These are phyloP conservation scores for Coleophora flavipennella DNA, from an alignment of 2,888 invertebrate species.

Conservation along the genomic window DNA sequence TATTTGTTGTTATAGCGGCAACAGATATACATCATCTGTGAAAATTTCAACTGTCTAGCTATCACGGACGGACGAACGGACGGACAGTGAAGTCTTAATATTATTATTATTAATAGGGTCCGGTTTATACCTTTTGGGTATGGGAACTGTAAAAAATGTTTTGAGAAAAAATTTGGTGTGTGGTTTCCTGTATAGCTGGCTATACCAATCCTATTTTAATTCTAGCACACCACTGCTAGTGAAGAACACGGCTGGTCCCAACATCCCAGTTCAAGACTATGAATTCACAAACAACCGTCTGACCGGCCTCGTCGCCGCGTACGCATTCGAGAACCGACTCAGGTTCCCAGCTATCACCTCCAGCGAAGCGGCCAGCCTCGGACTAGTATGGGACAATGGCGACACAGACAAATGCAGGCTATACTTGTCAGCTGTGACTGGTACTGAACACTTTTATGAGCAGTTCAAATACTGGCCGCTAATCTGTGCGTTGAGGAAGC, in stretches of 20 bases:
- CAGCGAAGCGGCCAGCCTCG: conserved; percentile 29
- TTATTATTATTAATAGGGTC: too few species aligned
- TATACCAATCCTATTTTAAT: too few species aligned
- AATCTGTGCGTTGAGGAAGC: conserved; percentile 35
- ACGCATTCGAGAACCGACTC: conserved; percentile 31
- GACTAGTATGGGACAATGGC: conserved; percentile 32
- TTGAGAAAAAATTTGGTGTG: too few species aligned
- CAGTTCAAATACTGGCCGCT: conserved; percentile 38
- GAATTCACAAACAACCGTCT: conserved; percentile 43
- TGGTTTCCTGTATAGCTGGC: too few species aligned
- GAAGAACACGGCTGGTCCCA: conserved; percentile 28
- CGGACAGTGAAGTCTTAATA: too few species aligned
- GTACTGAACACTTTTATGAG: conserved; percentile 35
- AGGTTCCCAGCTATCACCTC: conserved; percentile 26
- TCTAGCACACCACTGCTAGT: conserved; percentile 33
- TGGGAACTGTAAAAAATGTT: too few species aligned
- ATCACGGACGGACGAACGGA: too few species aligned
- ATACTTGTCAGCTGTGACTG: conserved; percentile 35
- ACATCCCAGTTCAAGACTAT: conserved; percentile 25
- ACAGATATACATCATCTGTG: too few species aligned
- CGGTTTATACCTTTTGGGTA: too few species aligned
- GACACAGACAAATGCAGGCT: conserved; percentile 24
- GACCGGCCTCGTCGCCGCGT: conserved; percentile 34
- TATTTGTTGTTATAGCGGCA: too few species aligned
- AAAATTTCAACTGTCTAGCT: too few species aligned